phyloP scores from a whole-genome alignment of 2,113 vertebrate genomes.

The Alouatta palliata region DNA sequence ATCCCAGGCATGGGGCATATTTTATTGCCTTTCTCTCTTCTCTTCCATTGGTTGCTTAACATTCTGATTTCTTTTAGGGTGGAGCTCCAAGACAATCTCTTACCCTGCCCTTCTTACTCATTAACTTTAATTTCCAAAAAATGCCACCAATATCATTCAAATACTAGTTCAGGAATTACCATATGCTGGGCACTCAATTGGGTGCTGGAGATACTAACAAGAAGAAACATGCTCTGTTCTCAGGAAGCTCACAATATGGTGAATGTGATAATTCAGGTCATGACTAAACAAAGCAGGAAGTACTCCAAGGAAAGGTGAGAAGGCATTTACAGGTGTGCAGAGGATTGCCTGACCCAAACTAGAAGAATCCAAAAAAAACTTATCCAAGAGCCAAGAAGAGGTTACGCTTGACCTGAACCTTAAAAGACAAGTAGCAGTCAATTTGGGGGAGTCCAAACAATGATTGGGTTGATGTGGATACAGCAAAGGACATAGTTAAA shows the following conservation, averaged over 20 bases:
- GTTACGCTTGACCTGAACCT: not conserved
- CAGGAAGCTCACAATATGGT: not conserved
- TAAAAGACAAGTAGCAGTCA: not conserved
- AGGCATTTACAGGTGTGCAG: not conserved
- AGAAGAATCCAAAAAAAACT: not conserved
- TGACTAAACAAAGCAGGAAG: not conserved
- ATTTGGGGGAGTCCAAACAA: not conserved
- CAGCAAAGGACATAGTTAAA: not conserved
- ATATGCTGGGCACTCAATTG: not conserved
- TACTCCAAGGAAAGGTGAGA: not conserved
- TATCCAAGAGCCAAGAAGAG: not conserved
- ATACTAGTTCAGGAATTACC: not conserved
- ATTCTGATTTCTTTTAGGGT: not conserved
- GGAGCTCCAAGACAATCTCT: not conserved
- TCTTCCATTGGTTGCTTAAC: not conserved
- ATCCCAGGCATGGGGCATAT: not conserved
- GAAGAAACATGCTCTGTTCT: not conserved
- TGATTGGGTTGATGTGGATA: not conserved
- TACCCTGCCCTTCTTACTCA: not conserved
- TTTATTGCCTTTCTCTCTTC: not conserved
- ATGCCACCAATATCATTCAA: not conserved
- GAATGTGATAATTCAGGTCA: not conserved
- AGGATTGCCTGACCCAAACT: not conserved
- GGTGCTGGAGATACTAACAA: not conserved
- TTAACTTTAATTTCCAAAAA: slow-evolving; percentile 35